Evolutionary conservation across 2,888 invertebrate genomes (phyloP).

Genomic region (Sarcophaga rosellei): DNA sequence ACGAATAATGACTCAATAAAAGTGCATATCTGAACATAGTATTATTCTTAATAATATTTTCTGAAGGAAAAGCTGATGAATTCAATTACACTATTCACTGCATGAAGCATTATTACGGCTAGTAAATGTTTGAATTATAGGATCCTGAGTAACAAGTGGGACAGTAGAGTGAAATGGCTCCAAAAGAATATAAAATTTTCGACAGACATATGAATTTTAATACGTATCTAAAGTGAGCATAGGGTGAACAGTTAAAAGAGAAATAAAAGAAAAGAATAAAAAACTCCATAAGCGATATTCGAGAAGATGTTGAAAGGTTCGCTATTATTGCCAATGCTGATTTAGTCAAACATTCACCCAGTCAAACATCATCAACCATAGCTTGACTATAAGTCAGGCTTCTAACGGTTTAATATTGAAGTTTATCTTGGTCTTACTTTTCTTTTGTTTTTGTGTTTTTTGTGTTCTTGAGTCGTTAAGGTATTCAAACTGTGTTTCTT

Average conservation of each 20-base stretch:
- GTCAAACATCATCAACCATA: background rate
- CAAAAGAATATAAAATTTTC: no score
- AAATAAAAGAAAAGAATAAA: background rate
- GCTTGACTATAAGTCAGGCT: conserved; percentile 41
- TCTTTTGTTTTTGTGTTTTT: conserved; percentile 33
- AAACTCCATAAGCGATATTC: conserved; percentile 29
- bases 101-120: no score
- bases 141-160: no score
- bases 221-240: background rate
- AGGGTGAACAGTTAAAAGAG: background rate
- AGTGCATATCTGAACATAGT: no score
- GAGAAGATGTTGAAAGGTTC: conserved; percentile 48
- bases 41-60: no score
- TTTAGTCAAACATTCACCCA: background rate
- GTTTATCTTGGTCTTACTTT: conserved; percentile 54
- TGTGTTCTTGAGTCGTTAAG: conserved; percentile 45
- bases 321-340: background rate
- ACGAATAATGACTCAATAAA: no score
- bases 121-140: no score
- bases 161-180: no score
- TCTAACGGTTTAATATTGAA: conserved; percentile 48
- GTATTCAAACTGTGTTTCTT: conserved; percentile 19
- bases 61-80: no score
- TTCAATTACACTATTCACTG: no score
- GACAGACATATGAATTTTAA: no score